These are phyloP conservation scores for Meda fulgida DNA, from an alignment of 2,797 vertebrate genomes.

Conservation along the genomic window DNA sequence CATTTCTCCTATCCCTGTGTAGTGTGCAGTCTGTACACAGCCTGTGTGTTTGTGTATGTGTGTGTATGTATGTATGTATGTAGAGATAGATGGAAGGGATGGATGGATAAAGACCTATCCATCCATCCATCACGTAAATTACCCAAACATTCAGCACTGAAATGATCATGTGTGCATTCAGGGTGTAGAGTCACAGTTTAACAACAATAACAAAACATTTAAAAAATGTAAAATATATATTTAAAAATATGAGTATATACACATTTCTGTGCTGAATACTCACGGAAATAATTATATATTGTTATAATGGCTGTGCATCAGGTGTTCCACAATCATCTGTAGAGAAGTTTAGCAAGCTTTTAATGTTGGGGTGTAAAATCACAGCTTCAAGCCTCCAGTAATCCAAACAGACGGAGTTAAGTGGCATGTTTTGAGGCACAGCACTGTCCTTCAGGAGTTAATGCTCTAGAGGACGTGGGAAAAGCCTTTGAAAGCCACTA, in stretches of 20 bases:
- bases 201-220: no score
- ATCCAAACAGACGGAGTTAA: conserved; percentile 42
- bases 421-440: conserved; percentile 36
- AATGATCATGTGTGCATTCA: neutral
- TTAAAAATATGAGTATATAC: no score
- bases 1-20: neutral
- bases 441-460: conserved; percentile 42
- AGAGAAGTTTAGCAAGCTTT: neutral
- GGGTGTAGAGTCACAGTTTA: no score
- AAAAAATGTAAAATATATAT: no score
- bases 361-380: conserved; percentile 17
- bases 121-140: no score
- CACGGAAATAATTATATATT: no score
- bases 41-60: no score
- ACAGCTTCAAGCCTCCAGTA: conserved; percentile 24
- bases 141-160: neutral
- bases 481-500: conserved; percentile 56
- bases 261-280: no score
- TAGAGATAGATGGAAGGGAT: no score
- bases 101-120: no score
- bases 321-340: neutral
- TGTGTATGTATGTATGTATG: no score
- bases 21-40: neutral
- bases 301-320: neutral
- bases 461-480: conserved; percentile 42